Evolutionary conservation across 1,140 invertebrate species (phyloP).

Genomic region (Agrypnia vestita): DNA sequence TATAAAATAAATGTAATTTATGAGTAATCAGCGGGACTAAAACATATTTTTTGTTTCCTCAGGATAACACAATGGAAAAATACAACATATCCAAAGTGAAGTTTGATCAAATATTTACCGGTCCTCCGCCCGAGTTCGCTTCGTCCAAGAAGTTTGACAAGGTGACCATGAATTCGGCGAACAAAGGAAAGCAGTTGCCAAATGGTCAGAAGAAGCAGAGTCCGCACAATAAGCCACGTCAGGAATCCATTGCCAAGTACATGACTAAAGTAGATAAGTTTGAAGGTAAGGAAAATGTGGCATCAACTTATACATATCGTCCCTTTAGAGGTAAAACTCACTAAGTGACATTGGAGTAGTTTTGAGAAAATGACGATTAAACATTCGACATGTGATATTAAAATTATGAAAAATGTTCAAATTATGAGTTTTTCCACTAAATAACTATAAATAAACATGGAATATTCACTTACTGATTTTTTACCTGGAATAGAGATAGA

Average conservation of each 20-base stretch:
- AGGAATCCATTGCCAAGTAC: constrained; percentile 80
- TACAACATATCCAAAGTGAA: constrained; percentile 81
- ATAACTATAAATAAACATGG: too few relatives aligned
- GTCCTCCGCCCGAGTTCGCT: constrained; percentile 83
- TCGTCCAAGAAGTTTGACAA: constrained; percentile 73
- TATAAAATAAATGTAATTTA: too few relatives aligned
- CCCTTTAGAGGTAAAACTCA: too few relatives aligned
- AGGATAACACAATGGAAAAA: constrained; percentile 79
- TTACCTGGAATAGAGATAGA: too few relatives aligned
- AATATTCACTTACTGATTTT: too few relatives aligned
- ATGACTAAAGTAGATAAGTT: constrained; percentile 75
- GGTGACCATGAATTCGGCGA: constrained; percentile 66
- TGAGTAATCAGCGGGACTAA: too few relatives aligned
- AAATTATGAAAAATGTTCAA: too few relatives aligned
- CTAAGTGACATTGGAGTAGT: too few relatives aligned
- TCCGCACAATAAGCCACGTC: constrained; percentile 71
- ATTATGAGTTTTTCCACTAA: too few relatives aligned
- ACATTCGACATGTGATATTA: too few relatives aligned
- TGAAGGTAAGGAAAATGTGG: constrained; percentile 61
- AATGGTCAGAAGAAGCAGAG: constrained; percentile 72
- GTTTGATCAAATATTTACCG: constrained; percentile 89
- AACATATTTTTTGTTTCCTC: constrained; percentile 57
- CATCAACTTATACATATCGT: too few relatives aligned
- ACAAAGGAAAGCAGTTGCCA: constrained; percentile 72
- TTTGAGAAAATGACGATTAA: too few relatives aligned